phyloP scores from a whole-genome alignment of 2,113 vertebrate genomes.

The Sarotherodon lohbergeri region DNA sequence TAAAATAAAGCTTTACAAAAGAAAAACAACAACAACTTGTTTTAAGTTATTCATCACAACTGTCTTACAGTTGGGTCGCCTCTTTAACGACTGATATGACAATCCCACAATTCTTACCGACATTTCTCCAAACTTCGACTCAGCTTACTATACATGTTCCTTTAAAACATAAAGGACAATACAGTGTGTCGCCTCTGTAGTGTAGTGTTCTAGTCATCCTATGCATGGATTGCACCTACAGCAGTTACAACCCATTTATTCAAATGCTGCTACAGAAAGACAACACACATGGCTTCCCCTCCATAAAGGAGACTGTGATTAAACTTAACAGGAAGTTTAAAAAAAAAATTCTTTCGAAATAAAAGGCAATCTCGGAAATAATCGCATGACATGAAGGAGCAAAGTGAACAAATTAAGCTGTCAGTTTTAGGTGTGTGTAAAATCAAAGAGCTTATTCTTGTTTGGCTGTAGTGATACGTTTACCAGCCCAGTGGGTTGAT shows the following conservation, averaged over 20 bases:
- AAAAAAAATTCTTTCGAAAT: not conserved
- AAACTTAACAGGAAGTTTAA: not conserved
- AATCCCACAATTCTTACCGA: not conserved
- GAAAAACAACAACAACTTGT: not conserved
- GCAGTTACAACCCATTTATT: not conserved
- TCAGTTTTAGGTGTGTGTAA: slow-evolving; percentile 23
- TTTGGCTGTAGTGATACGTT: slow-evolving; percentile 48
- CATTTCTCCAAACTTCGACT: slow-evolving; percentile 32
- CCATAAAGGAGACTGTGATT: slow-evolving; percentile 4
- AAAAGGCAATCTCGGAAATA: slow-evolving; percentile 57
- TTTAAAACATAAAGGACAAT: slow-evolving; percentile 21
- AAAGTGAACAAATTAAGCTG: not conserved
- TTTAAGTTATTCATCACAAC: not conserved
- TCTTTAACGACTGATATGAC: not conserved
- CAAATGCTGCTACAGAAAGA: slow-evolving; percentile 45
- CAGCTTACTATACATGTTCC: slow-evolving; percentile 14
- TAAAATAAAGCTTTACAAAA: not conserved
- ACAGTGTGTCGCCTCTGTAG: slow-evolving; percentile 5
- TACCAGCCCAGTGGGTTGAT: too few species aligned
- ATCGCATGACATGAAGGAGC: slow-evolving; percentile 29
- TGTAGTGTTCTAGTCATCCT: not conserved
- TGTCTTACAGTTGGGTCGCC: not conserved
- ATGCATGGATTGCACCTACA: not conserved
- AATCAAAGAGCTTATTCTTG: slow-evolving; percentile 52
- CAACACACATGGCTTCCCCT: not conserved